A percentile compares a stretch with the other conserved stretches of the same genome.
These are phyloP conservation scores for Vulpes ferrilata DNA, from an alignment of 2,113 vertebrate genomes.

Conservation along the genomic window DNA sequence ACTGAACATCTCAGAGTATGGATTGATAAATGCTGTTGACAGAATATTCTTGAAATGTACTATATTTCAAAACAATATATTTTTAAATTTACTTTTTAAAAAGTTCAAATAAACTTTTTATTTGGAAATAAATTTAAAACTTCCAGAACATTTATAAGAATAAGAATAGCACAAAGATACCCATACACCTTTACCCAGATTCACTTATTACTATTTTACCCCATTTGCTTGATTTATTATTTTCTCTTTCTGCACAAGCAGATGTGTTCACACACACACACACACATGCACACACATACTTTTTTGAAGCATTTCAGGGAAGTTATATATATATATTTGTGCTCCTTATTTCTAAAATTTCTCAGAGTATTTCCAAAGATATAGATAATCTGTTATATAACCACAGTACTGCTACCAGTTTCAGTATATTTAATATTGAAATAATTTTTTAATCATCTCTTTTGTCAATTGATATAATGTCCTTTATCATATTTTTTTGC, in stretches of 20 bases:
- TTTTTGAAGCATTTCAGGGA: conserved; percentile 22
- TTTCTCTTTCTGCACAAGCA: background rate
- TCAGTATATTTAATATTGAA: background rate
- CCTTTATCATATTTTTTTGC: background rate
- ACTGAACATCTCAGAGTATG: background rate
- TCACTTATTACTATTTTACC: background rate
- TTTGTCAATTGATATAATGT: background rate
- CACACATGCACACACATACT: background rate
- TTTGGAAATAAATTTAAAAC: conserved; percentile 5
- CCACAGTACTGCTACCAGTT: background rate
- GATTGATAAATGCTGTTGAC: background rate
- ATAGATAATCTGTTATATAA: background rate
- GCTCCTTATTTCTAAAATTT: background rate
- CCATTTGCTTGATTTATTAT: background rate
- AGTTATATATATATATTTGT: background rate
- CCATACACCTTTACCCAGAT: background rate
- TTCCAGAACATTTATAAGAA: background rate
- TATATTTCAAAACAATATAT: background rate
- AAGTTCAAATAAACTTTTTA: background rate
- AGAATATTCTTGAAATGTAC: background rate
- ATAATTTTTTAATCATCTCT: background rate
- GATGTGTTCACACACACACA: no score
- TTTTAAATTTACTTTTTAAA: background rate
- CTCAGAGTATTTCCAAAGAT: background rate
- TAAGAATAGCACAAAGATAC: background rate